These are phyloP conservation scores for Drosophila azteca DNA, from an alignment of 1,140 invertebrate species.

Conservation along the genomic window DNA sequence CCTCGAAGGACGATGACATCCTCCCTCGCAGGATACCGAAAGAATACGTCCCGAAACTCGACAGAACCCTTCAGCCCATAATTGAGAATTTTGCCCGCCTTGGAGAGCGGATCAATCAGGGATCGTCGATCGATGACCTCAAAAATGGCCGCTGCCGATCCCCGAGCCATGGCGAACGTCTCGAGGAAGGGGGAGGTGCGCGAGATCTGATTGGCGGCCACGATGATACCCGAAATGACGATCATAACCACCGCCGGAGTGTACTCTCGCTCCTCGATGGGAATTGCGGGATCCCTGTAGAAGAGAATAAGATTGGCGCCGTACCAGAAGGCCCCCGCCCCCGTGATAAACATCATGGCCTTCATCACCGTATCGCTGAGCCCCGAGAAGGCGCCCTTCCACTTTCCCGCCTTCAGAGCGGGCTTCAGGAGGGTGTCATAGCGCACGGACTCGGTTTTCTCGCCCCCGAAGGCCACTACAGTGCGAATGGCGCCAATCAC, in stretches of 20 bases:
- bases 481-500: slow-evolving; percentile 90
- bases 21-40: slow-evolving; percentile 91
- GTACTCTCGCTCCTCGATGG: slow-evolving; percentile 85
- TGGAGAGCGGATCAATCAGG: slow-evolving; percentile 88
- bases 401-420: slow-evolving; percentile 86
- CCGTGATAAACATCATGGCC: slow-evolving; percentile 92
- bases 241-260: slow-evolving; percentile 90
- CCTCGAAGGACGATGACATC: slow-evolving; percentile 88
- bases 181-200: slow-evolving; percentile 91
- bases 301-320: slow-evolving; percentile 89
- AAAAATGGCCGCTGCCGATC: slow-evolving; percentile 91
- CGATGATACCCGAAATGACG: slow-evolving; percentile 91
- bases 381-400: slow-evolving; percentile 90
- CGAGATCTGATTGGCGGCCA: slow-evolving; percentile 91
- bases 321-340: slow-evolving; percentile 93
- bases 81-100: slow-evolving; percentile 86
- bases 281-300: slow-evolving; percentile 60
- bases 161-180: slow-evolving; percentile 89
- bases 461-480: slow-evolving; percentile 92
- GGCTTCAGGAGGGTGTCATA: slow-evolving; percentile 86
- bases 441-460: slow-evolving; percentile 88
- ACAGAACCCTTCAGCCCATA: slow-evolving; percentile 87
- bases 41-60: slow-evolving; percentile 89
- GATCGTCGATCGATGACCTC: slow-evolving; percentile 90
- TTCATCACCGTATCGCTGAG: slow-evolving; percentile 91